Evolutionary conservation across 2,888 invertebrate genomes (phyloP), one percentile per base, ranked within the genome.

Genomic region (Metalampra italica): DNA sequence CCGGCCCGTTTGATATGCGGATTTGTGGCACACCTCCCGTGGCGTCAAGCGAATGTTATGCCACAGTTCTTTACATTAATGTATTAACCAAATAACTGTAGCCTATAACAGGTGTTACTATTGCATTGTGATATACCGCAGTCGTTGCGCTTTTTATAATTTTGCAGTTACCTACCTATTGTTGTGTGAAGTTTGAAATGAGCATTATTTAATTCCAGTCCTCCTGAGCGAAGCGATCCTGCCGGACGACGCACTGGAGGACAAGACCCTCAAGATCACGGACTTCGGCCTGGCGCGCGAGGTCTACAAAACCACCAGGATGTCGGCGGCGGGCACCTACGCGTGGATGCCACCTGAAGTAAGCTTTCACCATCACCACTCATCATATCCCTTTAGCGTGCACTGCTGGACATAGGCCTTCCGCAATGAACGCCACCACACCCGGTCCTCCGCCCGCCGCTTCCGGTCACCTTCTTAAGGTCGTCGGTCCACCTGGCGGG

Each of bases 291-390:
- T 98, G 62, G 98, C 98, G 36, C 91, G 98, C 54, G 98, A 98
- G 82, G 96, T 97, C 54, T 96, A 97, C 88, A 96, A 97, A 82
- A 98, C 98, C 48, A 98, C 98, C 42, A 92, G 96, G 68, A 98
- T 98, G 98, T 98, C 98, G 15, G 97, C 98, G 15, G 98, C 98
- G 29, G 98, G 98, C 52, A 98, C 98, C 0, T 98, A 98, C 81
- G 98, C 98, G 45, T 98, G 98, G 98, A 98, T 98, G 98, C 97
- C 98, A 38, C 98, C 98, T 11, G 98, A 98, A 92, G 98, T 98
- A 60, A 87, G 52, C n/a, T 32, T 30, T 32, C 2, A 22, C 22
- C 2, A 22, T 22, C 5, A 22, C n/a, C n/a, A n/a, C n/a, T 8
- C 7, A 32, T 8, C 32, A 32, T 32, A 32, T 32, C 32, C 32